Conservation (phyloP, 2,113 vertebrate species). For the Mesitornis unicolor region DNA sequence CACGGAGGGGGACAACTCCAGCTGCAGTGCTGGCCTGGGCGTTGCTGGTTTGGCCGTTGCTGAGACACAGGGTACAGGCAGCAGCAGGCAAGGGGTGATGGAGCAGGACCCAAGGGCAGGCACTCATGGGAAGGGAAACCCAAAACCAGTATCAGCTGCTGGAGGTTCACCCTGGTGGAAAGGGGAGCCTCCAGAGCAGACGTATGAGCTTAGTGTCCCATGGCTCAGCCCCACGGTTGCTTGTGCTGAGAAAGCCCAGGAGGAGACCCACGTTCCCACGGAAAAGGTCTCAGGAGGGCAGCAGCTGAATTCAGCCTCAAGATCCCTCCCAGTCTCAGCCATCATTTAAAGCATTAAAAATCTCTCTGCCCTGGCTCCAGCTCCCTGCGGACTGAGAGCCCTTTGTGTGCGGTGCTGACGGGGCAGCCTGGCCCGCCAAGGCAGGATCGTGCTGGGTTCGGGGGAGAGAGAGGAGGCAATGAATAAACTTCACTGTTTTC, state of each 20-base stretch:
- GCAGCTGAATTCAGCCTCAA: not conserved
- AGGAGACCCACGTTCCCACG: not conserved
- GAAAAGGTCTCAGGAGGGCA: not conserved
- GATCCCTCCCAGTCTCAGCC: not conserved
- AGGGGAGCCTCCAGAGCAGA: not conserved
- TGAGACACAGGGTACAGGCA: not conserved
- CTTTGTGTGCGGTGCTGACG: conserved; percentile 42
- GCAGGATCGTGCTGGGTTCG: not conserved
- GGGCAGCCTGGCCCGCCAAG: not conserved
- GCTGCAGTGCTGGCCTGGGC: rapidly evolving
- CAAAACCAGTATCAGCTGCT: rapidly evolving
- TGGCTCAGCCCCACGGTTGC: not conserved
- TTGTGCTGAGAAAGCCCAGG: not conserved
- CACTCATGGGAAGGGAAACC: not conserved
- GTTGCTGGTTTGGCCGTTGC: not conserved
- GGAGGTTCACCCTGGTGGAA: not conserved
- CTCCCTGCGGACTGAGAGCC: conserved; percentile 9
- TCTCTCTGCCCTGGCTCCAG: not conserved
- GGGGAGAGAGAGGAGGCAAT: not conserved
- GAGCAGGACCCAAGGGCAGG: not conserved
- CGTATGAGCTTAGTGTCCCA: rapidly evolving
- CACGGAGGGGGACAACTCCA: not conserved
- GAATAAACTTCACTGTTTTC: conserved; percentile 47
- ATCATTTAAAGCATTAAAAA: conserved; percentile 6
- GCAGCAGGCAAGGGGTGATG: not conserved